These are phyloP conservation scores for Urechis unicinctus DNA, from an alignment of 2,888 invertebrate species.

Conservation along the genomic window DNA sequence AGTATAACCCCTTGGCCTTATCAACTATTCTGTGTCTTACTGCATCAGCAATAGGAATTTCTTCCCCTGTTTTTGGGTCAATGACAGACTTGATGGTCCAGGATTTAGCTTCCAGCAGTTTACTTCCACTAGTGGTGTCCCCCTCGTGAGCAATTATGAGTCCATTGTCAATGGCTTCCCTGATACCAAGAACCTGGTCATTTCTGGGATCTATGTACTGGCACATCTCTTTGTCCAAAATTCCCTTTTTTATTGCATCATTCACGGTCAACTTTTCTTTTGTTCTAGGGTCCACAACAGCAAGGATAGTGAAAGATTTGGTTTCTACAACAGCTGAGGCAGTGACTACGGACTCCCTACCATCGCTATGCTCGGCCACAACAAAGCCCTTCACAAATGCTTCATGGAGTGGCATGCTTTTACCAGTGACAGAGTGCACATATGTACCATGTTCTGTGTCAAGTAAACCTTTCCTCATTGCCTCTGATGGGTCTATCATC, in stretches of 20 bases:
- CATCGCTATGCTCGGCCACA: slow-evolving; percentile 71
- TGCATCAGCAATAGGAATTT: slow-evolving; percentile 67
- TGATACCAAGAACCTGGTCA: slow-evolving; percentile 64
- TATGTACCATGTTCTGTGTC: slow-evolving; percentile 52
- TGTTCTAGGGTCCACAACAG: slow-evolving; percentile 71
- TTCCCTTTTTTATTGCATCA: slow-evolving; percentile 63
- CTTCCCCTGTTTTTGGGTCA: slow-evolving; percentile 71
- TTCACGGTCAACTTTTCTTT: slow-evolving; percentile 74
- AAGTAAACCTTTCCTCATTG: slow-evolving; percentile 48
- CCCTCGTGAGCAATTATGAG: slow-evolving; percentile 55
- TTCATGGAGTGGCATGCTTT: slow-evolving; percentile 64
- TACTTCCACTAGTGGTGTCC: neutral
- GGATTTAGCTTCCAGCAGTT: slow-evolving; percentile 18
- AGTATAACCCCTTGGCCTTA: slow-evolving; percentile 57
- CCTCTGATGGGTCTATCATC: slow-evolving; percentile 56
- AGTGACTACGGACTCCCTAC: slow-evolving; percentile 55
- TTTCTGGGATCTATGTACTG: slow-evolving; percentile 54
- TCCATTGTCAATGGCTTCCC: slow-evolving; percentile 74
- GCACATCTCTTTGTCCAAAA: slow-evolving; percentile 58
- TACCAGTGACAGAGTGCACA: slow-evolving; percentile 43
- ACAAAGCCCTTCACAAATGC: slow-evolving; percentile 74
- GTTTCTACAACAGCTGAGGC: slow-evolving; percentile 51
- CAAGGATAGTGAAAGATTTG: slow-evolving; percentile 71
- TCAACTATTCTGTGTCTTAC: slow-evolving; percentile 86
- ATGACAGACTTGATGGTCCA: slow-evolving; percentile 54